Percentiles rank a stretch among this genome's conserved stretches.
Evolutionary conservation across 2,113 vertebrate genomes (phyloP).

Genomic region (Sinosuthora webbiana): DNA sequence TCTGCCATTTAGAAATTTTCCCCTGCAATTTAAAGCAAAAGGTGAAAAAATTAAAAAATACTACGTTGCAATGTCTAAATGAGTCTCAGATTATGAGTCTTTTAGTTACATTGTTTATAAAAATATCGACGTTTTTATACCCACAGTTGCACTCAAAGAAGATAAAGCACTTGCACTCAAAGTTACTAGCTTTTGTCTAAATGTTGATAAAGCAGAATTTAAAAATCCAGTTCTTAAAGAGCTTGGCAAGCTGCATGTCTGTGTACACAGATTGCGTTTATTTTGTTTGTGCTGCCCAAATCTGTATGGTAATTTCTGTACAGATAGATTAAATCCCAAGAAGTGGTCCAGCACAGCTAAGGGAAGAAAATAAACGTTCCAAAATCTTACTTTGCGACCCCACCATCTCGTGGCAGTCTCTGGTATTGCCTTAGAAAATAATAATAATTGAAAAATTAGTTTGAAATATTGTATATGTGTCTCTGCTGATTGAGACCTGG

Average conservation of each 20-base stretch:
- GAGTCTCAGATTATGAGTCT: background rate
- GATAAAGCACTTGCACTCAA: background rate
- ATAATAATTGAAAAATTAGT: background rate
- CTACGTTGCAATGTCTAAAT: background rate
- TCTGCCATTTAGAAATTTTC: background rate
- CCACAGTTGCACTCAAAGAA: background rate
- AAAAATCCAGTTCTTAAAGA: background rate
- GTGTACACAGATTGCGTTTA: background rate
- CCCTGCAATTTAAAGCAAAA: background rate
- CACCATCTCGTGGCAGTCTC: constrained; percentile 39
- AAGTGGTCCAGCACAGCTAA: background rate
- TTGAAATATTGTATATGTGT: background rate
- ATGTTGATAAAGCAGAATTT: background rate
- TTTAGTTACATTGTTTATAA: background rate
- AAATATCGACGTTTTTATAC: background rate
- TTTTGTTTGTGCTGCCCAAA: background rate
- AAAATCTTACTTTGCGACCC: background rate
- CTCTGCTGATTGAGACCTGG: background rate
- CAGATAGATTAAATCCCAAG: background rate
- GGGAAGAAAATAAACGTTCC: background rate
- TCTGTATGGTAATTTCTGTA: background rate
- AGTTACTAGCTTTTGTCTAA: background rate
- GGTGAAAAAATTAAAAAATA: background rate
- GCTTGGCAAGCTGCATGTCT: background rate
- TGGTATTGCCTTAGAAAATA: background rate